phyloP scores from a whole-genome alignment of 2,888 invertebrate species.

The Drosophila demipolita region DNA sequence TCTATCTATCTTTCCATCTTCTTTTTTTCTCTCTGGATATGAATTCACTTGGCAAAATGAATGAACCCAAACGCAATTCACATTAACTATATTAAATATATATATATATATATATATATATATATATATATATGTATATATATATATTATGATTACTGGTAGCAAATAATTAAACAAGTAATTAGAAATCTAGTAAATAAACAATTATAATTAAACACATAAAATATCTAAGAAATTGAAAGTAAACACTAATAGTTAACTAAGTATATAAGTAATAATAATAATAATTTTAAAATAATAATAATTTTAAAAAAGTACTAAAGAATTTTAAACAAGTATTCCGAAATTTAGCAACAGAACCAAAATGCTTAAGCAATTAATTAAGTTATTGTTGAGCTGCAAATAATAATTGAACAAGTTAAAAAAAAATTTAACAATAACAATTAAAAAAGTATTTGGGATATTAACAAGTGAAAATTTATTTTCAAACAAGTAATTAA shows the following conservation, averaged over 20 bases:
- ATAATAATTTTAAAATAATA: background rate
- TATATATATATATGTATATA: background rate
- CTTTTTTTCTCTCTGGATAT: constrained; percentile 2
- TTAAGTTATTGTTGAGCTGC: background rate
- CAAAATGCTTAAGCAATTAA: background rate
- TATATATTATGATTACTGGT: background rate
- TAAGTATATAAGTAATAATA: background rate
- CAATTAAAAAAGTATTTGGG: background rate
- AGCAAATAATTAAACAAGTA: background rate
- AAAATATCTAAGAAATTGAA: background rate
- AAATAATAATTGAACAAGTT: background rate
- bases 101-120: background rate
- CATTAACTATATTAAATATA: background rate
- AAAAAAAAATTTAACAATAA: background rate
- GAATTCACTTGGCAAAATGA: constrained; percentile 21
- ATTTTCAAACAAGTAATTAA: background rate
- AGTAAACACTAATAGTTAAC: background rate
- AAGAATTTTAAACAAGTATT: background rate
- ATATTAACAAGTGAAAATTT: too few species aligned
- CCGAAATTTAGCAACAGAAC: background rate
- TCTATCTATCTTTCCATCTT: background rate
- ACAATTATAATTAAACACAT: background rate
- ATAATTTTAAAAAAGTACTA: background rate
- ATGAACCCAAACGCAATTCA: background rate
- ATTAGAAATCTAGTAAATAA: background rate